Conservation (phyloP, 2,113 vertebrate genomes). For the Crotophaga sulcirostris region DNA sequence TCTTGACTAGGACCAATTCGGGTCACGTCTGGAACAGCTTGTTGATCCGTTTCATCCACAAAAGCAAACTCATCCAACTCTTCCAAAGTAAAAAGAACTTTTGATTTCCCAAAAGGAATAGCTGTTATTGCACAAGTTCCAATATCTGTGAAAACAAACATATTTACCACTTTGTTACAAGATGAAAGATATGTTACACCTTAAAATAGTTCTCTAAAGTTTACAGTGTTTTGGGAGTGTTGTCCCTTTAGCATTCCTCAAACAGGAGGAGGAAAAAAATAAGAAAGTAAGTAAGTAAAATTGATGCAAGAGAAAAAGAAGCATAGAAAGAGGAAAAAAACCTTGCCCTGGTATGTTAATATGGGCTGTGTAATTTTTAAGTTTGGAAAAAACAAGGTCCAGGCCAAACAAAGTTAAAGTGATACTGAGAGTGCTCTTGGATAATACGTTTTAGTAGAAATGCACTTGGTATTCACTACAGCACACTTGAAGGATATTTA, state of each 20-base stretch:
- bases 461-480: background rate
- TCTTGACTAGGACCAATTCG: slow-evolving; percentile 84
- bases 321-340: background rate
- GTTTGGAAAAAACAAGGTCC: background rate
- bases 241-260: background rate
- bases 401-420: background rate
- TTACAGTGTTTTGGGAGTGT: background rate
- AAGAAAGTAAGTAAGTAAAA: background rate
- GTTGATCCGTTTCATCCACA: slow-evolving; percentile 90
- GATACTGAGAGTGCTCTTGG: background rate
- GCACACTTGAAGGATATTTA: background rate
- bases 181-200: background rate
- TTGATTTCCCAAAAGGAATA: slow-evolving; percentile 98
- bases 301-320: background rate
- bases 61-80: slow-evolving; percentile 93
- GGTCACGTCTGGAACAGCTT: slow-evolving; percentile 78
- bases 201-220: background rate
- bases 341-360: background rate
- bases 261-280: fast-evolving
- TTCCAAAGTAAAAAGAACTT: slow-evolving; percentile 97
- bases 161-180: background rate
- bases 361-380: background rate
- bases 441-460: background rate
- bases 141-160: slow-evolving; percentile 79
- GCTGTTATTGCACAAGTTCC: slow-evolving; percentile 96